Evolutionary conservation across 2,113 vertebrate genomes (phyloP).

Genomic region (Rhodinocichla rosea): DNA sequence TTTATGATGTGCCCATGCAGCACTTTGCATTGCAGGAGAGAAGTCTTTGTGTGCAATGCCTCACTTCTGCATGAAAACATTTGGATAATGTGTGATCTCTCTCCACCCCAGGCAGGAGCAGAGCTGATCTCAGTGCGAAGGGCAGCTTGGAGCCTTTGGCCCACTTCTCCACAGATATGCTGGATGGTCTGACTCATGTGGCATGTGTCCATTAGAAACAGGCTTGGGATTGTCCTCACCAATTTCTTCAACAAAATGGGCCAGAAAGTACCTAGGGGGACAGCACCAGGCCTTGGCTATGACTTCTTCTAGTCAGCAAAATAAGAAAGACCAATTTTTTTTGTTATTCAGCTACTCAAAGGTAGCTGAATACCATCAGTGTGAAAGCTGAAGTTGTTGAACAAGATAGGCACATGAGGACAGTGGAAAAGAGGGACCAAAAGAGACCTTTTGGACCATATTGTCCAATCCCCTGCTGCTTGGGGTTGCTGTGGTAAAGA

Average conservation of each 20-base stretch:
- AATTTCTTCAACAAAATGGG: background rate
- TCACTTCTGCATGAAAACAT: background rate
- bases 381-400: background rate
- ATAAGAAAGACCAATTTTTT: background rate
- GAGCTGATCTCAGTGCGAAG: background rate
- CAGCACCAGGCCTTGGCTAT: background rate
- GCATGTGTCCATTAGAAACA: background rate
- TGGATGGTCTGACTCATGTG: background rate
- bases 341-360: background rate
- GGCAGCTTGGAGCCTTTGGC: background rate
- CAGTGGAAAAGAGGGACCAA: background rate
- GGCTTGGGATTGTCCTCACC: background rate
- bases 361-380: background rate
- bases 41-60: background rate
- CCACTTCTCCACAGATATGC: background rate
- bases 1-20: background rate
- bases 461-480: background rate
- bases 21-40: accelerated
- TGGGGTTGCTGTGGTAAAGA: background rate
- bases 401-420: background rate
- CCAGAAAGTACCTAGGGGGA: background rate
- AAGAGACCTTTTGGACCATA: background rate
- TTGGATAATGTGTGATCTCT: background rate
- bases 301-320: background rate
- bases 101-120: background rate